These are phyloP conservation scores for Calephelis virginiensis DNA, from an alignment of 1,140 invertebrate genomes.

Conservation along the genomic window DNA sequence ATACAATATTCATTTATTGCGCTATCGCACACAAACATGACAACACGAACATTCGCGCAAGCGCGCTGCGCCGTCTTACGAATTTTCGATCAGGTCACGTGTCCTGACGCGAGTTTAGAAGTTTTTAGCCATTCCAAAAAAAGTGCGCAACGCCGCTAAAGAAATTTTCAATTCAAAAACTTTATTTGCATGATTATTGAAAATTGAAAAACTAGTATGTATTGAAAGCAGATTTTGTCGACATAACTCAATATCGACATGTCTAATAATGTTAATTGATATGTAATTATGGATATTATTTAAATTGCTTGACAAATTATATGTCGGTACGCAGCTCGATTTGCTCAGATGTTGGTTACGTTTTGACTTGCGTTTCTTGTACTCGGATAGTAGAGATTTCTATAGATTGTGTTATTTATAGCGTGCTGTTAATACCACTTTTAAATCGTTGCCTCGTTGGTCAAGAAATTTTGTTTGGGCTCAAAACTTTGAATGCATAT, in stretches of 20 bases:
- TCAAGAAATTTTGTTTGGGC: too few relatives aligned
- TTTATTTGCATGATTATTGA: too few relatives aligned
- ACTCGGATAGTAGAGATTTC: constrained; percentile 39
- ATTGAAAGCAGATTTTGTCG: constrained; percentile 22
- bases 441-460: not conserved
- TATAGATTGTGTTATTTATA: constrained; percentile 3
- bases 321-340: constrained; percentile 55
- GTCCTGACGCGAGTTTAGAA: too few relatives aligned
- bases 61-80: too few relatives aligned
- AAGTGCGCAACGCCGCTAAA: too few relatives aligned
- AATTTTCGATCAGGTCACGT: too few relatives aligned
- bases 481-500: too few relatives aligned
- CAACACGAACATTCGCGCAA: too few relatives aligned
- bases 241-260: constrained; percentile 68
- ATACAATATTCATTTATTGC: too few relatives aligned
- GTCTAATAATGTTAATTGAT: constrained; percentile 64
- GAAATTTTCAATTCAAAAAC: too few relatives aligned
- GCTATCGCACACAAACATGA: too few relatives aligned
- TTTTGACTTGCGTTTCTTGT: constrained; percentile 63
- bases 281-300: constrained; percentile 74
- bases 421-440: constrained; percentile 6
- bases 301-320: constrained; percentile 74
- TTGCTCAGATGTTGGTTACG: constrained; percentile 57
- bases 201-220: not conserved
- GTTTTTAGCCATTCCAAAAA: too few relatives aligned